These are phyloP conservation scores for Tautogolabrus adspersus DNA, from an alignment of 2,113 vertebrate species.

Conservation along the genomic window DNA sequence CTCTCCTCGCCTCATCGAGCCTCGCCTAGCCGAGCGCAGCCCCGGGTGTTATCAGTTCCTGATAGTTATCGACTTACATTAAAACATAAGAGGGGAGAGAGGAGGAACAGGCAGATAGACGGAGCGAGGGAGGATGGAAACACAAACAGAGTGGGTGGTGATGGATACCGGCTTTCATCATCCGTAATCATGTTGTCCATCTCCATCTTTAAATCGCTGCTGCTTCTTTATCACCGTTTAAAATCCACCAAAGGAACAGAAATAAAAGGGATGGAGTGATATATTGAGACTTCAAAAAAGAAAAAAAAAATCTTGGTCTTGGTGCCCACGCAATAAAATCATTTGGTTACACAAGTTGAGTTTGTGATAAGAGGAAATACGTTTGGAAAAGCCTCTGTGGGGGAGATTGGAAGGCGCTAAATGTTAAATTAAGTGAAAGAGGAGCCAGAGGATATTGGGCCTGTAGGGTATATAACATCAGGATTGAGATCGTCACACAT, in stretches of 20 bases:
- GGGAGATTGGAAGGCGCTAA: conserved; percentile 49
- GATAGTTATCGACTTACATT: conserved; percentile 79
- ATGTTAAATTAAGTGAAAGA: conserved; percentile 61
- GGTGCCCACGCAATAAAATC: conserved; percentile 61
- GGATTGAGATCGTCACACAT: conserved; percentile 55
- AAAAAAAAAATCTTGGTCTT: background rate
- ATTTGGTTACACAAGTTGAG: conserved; percentile 61
- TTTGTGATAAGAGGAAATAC: conserved; percentile 65
- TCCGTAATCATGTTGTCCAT: conserved; percentile 74
- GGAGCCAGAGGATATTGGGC: conserved; percentile 39
- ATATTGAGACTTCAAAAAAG: conserved; percentile 45
- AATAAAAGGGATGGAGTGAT: conserved; percentile 45
- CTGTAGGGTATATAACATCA: conserved; percentile 52
- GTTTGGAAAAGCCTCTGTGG: conserved; percentile 48
- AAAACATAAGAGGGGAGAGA: conserved; percentile 69
- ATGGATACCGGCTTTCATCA: conserved; percentile 77
- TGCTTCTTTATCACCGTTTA: conserved; percentile 59
- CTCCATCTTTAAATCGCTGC: conserved; percentile 67
- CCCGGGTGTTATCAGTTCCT: conserved; percentile 66
- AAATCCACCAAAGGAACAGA: conserved; percentile 60
- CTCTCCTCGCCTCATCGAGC: conserved; percentile 58
- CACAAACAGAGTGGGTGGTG: conserved; percentile 74
- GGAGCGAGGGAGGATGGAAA: conserved; percentile 59
- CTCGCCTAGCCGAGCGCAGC: conserved; percentile 47
- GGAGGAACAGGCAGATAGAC: conserved; percentile 48